A percentile compares a stretch with the other conserved stretches of the same genome.
phyloP scores from a whole-genome alignment of 2,113 vertebrate genomes.

The Catharus fuscescens region DNA sequence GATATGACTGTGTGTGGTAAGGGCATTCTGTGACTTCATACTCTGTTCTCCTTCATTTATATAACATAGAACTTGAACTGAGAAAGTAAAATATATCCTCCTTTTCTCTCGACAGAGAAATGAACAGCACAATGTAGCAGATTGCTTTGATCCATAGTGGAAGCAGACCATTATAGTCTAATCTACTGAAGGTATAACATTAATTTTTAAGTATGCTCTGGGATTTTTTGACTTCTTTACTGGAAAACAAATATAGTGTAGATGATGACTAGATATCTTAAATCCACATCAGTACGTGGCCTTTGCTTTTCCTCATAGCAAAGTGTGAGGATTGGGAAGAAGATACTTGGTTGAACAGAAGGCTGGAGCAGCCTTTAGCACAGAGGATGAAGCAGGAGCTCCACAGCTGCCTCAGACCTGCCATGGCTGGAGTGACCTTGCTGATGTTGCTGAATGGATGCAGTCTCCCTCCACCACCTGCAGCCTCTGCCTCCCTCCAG shows the following conservation, averaged over 20 bases:
- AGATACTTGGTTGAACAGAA: not conserved
- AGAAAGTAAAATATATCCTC: not conserved
- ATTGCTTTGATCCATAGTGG: not conserved
- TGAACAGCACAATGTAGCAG: not conserved
- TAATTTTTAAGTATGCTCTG: not conserved
- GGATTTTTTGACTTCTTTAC: not conserved
- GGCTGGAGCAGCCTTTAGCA: not conserved
- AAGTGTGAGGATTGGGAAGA: not conserved
- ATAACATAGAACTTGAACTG: not conserved
- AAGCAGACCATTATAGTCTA: not conserved
- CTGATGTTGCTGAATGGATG: accelerated
- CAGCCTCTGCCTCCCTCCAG: not conserved
- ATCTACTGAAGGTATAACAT: not conserved
- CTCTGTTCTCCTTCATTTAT: not conserved
- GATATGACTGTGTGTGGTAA: not conserved
- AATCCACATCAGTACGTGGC: not conserved
- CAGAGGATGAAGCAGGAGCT: not conserved
- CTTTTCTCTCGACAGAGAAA: not conserved
- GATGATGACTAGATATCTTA: not conserved
- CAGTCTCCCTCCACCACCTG: not conserved
- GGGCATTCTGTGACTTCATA: not conserved
- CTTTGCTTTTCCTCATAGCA: not conserved
- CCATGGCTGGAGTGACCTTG: accelerated
- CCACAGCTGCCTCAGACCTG: not conserved
- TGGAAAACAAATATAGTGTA: not conserved